Percentiles rank a stretch among this genome's conserved stretches.
phyloP scores from a whole-genome alignment of 2,888 invertebrate genomes.

The Amphipoea oculea region DNA sequence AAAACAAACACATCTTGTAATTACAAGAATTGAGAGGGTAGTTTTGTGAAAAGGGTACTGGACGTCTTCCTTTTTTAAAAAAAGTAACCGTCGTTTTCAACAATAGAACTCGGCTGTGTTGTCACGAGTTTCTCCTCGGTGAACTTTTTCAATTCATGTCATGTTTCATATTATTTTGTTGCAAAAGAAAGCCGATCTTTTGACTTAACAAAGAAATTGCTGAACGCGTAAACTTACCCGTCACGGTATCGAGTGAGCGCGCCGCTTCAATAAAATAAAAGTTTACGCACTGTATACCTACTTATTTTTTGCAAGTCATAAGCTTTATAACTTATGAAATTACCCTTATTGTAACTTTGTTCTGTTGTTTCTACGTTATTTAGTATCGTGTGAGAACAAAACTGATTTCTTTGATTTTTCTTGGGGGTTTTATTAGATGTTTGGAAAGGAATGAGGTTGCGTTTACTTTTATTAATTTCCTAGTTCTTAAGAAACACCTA shows the following conservation, averaged over 20 bases:
- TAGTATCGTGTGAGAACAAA: slow-evolving; percentile 31
- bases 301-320: slow-evolving; percentile 70
- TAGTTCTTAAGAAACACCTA: not conserved
- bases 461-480: slow-evolving; percentile 26
- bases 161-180: slow-evolving; percentile 82
- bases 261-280: slow-evolving; percentile 77
- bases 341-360: slow-evolving; percentile 60
- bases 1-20: slow-evolving; percentile 36
- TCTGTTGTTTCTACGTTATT: slow-evolving; percentile 47
- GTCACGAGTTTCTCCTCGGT: slow-evolving; percentile 73
- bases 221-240: slow-evolving; percentile 76
- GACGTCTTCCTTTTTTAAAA: slow-evolving; percentile 48
- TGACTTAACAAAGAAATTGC: slow-evolving; percentile 78
- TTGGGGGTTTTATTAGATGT: slow-evolving; percentile 29
- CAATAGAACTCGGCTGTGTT: slow-evolving; percentile 73
- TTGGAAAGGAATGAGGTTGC: slow-evolving; percentile 22
- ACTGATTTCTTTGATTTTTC: slow-evolving; percentile 46
- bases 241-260: slow-evolving; percentile 72
- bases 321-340: slow-evolving; percentile 67
- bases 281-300: slow-evolving; percentile 68
- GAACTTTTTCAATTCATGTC: slow-evolving; percentile 85
- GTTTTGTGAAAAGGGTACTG: slow-evolving; percentile 55
- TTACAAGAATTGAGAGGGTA: slow-evolving; percentile 43
- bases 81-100: slow-evolving; percentile 70
- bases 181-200: slow-evolving; percentile 80